phyloP scores from a whole-genome alignment of 2,888 invertebrate genomes.

The Ophion ellenae region DNA sequence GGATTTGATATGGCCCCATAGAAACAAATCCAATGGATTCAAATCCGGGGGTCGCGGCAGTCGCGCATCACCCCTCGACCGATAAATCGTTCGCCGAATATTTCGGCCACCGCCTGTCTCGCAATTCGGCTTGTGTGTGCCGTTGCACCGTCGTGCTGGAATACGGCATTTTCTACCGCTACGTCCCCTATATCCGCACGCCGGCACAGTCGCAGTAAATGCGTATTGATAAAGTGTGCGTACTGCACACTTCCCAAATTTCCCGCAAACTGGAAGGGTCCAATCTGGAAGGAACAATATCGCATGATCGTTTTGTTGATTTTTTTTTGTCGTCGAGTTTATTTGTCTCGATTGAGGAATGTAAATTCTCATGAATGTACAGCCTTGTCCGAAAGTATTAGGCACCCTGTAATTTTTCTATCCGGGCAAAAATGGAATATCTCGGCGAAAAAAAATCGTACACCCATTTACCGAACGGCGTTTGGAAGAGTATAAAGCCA shows the following conservation, averaged over 20 bases:
- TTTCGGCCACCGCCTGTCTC: background rate
- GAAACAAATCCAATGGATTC: conserved; percentile 25
- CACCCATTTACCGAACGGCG: background rate
- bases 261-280: background rate
- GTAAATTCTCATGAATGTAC: no score
- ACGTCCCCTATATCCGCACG: background rate
- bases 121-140: conserved; percentile 4
- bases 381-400: background rate
- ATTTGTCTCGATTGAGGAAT: no score
- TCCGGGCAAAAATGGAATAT: background rate
- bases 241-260: background rate
- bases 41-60: conserved; percentile 23
- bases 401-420: background rate
- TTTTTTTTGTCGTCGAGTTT: no score
- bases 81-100: background rate
- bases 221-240: background rate
- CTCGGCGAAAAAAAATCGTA: background rate
- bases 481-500: no score
- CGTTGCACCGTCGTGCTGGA: conserved; percentile 27
- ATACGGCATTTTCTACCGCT: background rate
- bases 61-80: conserved; percentile 6
- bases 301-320: no score
- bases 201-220: background rate
- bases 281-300: background rate
- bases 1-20: conserved; percentile 6